Conservation (phyloP, 2,888 invertebrate species). For the Erebia epiphron region DNA sequence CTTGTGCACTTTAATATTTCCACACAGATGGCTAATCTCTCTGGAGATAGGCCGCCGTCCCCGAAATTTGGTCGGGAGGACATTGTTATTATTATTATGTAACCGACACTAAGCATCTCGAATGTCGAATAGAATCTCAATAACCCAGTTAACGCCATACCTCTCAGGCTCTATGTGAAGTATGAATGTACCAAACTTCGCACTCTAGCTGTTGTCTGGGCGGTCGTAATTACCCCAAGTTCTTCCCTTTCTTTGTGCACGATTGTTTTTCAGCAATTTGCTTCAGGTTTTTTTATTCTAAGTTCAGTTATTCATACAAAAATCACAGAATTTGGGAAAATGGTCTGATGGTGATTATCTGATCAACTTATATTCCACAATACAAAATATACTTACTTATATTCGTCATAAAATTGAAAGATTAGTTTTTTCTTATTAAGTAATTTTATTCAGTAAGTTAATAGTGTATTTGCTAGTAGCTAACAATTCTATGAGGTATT, state of each 20-base stretch:
- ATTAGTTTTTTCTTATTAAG: too few species aligned
- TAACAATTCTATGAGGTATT: too few species aligned
- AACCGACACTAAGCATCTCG: neutral
- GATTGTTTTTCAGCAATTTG: conserved; percentile 60
- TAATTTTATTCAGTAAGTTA: neutral
- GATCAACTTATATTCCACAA: too few species aligned
- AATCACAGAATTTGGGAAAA: neutral
- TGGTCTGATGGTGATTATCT: neutral
- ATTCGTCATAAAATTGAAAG: too few species aligned
- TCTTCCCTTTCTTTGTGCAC: conserved; percentile 65
- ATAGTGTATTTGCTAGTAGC: too few species aligned
- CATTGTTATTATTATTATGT: too few species aligned
- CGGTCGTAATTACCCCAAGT: conserved; percentile 65
- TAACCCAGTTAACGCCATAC: conserved; percentile 2
- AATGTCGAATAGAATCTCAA: neutral
- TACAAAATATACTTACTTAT: too few species aligned
- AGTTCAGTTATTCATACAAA: neutral
- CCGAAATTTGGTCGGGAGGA: too few species aligned
- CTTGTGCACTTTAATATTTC: too few species aligned
- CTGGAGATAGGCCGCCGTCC: too few species aligned
- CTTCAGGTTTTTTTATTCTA: conserved; percentile 43
- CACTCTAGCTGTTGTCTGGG: conserved; percentile 54
- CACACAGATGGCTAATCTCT: too few species aligned
- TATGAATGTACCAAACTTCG: conserved; percentile 63
- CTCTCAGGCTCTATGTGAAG: neutral